These are phyloP conservation scores for Drosophila kokeensis DNA, from an alignment of 2,888 invertebrate species.

Conservation along the genomic window DNA sequence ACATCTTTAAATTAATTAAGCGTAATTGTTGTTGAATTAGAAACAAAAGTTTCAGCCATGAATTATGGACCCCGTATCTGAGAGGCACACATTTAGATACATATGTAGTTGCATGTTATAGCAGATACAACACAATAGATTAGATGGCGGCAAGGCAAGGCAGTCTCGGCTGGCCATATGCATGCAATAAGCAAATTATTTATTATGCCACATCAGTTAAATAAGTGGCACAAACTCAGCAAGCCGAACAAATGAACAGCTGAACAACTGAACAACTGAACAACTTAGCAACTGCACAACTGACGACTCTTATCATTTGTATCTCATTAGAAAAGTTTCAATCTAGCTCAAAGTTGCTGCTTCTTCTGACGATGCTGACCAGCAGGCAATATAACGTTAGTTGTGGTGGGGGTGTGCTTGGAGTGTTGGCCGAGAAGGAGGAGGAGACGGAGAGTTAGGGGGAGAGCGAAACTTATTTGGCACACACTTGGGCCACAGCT, in stretches of 20 bases:
- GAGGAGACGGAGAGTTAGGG: not conserved
- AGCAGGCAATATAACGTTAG: conserved; percentile 25
- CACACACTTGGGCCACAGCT: conserved; percentile 45
- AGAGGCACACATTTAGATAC: conserved; percentile 30
- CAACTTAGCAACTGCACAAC: conserved; percentile 19
- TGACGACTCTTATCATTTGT: conserved; percentile 73
- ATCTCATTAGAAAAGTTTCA: conserved; percentile 78
- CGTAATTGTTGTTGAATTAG: conserved; percentile 77
- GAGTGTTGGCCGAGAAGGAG: not conserved
- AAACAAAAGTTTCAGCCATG: conserved; percentile 76
- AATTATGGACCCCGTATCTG: conserved; percentile 62
- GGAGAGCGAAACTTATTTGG: conserved; percentile 47
- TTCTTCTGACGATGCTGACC: conserved; percentile 45
- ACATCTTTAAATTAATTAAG: conserved; percentile 81
- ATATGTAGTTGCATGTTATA: conserved; percentile 46
- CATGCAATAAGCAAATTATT: conserved; percentile 79
- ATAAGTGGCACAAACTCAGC: conserved; percentile 58
- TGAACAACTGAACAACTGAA: conserved; percentile 10
- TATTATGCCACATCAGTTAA: conserved; percentile 76
- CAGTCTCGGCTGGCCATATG: conserved; percentile 43
- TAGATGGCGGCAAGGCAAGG: conserved; percentile 19
- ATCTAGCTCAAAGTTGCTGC: conserved; percentile 52
- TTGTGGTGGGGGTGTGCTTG: not conserved
- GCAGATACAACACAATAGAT: conserved; percentile 58
- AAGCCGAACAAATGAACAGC: conserved; percentile 14